Percentiles rank a stretch among this genome's conserved stretches.
Evolutionary conservation across 1,140 invertebrate species (phyloP).

Genomic region (Protaetia brevitarsis): DNA sequence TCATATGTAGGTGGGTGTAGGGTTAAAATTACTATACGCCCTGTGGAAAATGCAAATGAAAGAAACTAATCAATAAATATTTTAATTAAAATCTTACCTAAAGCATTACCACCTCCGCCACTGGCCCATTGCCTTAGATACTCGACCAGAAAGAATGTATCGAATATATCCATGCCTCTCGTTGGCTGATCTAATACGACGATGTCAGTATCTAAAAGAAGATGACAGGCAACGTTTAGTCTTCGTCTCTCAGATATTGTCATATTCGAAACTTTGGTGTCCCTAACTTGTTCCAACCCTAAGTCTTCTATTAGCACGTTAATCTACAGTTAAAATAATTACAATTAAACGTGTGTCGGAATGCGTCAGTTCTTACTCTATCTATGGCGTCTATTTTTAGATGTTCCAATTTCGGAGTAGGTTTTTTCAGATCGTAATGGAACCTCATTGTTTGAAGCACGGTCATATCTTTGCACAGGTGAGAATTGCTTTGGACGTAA

Average conservation of each 20-base stretch:
- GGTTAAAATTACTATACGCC: slow-evolving; percentile 84
- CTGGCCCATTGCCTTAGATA: slow-evolving; percentile 91
- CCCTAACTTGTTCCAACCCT: slow-evolving; percentile 78
- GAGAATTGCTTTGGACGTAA: slow-evolving; percentile 62
- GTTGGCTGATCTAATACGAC: slow-evolving; percentile 86
- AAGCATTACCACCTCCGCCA: slow-evolving; percentile 56
- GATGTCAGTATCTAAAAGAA: slow-evolving; percentile 80
- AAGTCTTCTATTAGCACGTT: slow-evolving; percentile 85
- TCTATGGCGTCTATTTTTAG: slow-evolving; percentile 62
- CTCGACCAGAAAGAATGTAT: slow-evolving; percentile 92
- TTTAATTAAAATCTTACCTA: slow-evolving; percentile 35
- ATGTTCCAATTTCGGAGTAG: slow-evolving; percentile 55
- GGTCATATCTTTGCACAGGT: slow-evolving; percentile 66
- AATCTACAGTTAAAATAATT: slow-evolving; percentile 58
- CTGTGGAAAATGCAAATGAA: slow-evolving; percentile 30
- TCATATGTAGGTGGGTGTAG: slow-evolving; percentile 93
- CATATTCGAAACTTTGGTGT: slow-evolving; percentile 72
- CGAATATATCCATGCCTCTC: slow-evolving; percentile 92
- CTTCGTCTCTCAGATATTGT: slow-evolving; percentile 83
- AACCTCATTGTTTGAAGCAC: slow-evolving; percentile 79
- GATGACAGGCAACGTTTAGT: slow-evolving; percentile 81
- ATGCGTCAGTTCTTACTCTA: slow-evolving; percentile 47
- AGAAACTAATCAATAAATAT: background rate
- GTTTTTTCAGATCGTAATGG: slow-evolving; percentile 68
- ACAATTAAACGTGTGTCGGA: background rate